Evolutionary conservation across 2,888 invertebrate genomes (phyloP), one percentile per base, ranked within the genome.

Genomic region (Exephanes ischioxanthus): DNA sequence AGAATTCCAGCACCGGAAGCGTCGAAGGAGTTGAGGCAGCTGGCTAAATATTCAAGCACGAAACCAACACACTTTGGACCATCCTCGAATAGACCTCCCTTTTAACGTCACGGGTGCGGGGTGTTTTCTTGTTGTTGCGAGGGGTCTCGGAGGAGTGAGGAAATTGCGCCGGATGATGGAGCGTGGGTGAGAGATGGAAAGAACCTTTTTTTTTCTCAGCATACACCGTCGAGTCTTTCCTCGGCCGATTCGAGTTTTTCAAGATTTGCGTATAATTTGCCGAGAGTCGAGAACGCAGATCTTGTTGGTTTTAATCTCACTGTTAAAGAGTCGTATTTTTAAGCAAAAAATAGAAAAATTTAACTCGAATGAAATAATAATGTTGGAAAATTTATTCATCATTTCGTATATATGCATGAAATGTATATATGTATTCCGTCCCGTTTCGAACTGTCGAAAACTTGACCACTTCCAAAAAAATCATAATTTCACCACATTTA

Each of bases 51-150:
- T 84, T 77, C 66, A 67, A 61, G 67, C 84, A 80, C 84, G 84
- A 71, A 77, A 80, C 76, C 80, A 72, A 84, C 80, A 84, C 84
- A 84, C 80, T 84, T 76, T 71, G 70, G 76, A 84, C 70, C 70
- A 66, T 66, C 16, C 66, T 75, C 66, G 48, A 80, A 72, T 72
- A 76, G 53, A 53, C 22, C 66, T 14, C 14, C 9, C 22, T 76
- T 76, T 76, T 51, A 66, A 26, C 67, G 53, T 22, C 26, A 7
- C 51, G 33, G 2, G 14, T 22, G 33, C 41, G 19, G 16, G 61
- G 16, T 53, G 26, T 51, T n/a, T 30, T 53, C 70, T 53, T 30
- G 70, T 14, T 16, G 67, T 67, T 67, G 53, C 37, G 37, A 66
- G 53, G 53, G 5, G 45, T 41, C 26, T 72, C 37, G 16, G 14